Base-by-base conservation (phyloP, 2,113 vertebrate genomes). In the Phoxinus phoxinus region DNA sequence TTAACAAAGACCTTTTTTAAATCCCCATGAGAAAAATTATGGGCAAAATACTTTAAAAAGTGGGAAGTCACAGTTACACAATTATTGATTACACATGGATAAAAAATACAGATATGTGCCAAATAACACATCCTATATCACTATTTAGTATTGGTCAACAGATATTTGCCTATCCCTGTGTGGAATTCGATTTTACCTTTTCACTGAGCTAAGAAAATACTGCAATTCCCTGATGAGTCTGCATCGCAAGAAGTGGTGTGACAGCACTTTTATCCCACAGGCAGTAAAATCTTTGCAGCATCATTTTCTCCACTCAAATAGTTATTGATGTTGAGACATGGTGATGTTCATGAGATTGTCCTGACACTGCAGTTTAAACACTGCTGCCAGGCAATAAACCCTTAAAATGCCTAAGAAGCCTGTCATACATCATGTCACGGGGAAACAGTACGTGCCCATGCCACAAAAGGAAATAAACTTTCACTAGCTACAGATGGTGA, bases 401-500 rank as follows among this genome's bases (percentile, higher is more conserved):
- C 86, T 84, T 88, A 86, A 86, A 81, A 87, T 80, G 86, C 81
- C 71, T 87, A 78, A 73, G 81, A 87, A 81, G 75, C 51, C 37
- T 53, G 79, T 79, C 9, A 87, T 88, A 89, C 84, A 90, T 92
- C 91, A 90, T 89, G 88, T 90, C 87, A 65, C 56, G 69, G 19
- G 74, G 51, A 71, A 27, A 79, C 46, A 59, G 27, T 25, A 30
- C 41, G 67, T 73, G 75, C 25, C 19, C 12, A 48, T 21, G 53
- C n/a, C 69, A 75, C 71, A 46, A 71, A 65, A 37, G 71, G 85
- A 79, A 89, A 91, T 88, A 90, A 88, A 90, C 85, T 89, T 93
- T 92, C 85, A 88, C 77, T 82, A 69, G 83, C 75, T 84, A 87
- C 90, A 91, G 91, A 93, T 93, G 91, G 86, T 87, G 86, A 87